These are phyloP conservation scores for Mobula hypostoma DNA, from an alignment of 2,113 vertebrate species.

Conservation along the genomic window DNA sequence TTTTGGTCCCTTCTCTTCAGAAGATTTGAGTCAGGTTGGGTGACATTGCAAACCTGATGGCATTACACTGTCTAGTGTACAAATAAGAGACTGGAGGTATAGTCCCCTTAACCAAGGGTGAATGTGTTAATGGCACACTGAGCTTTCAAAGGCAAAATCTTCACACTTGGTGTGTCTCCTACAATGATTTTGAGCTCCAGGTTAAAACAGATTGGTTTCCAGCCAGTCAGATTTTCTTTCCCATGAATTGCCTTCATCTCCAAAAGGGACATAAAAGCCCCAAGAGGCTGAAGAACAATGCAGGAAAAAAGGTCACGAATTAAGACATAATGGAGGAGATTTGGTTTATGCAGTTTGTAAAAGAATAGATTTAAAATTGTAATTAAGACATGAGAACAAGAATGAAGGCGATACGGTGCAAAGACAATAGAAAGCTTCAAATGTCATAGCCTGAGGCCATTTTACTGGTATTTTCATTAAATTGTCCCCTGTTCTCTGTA, in stretches of 20 bases:
- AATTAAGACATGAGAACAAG: not conserved
- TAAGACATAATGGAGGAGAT: not conserved
- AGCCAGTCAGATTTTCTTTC: not conserved
- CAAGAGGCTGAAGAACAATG: not conserved
- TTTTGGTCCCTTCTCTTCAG: not conserved
- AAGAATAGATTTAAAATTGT: not conserved
- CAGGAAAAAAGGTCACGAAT: not conserved
- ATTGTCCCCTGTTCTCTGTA: too few species aligned
- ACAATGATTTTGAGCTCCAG: not conserved
- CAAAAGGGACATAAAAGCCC: not conserved
- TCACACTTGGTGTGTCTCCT: not conserved
- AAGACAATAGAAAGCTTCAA: not conserved
- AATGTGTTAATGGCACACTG: not conserved
- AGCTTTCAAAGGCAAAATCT: not conserved
- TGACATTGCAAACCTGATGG: not conserved
- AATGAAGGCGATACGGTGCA: not conserved
- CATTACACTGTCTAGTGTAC: not conserved
- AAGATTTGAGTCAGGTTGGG: not conserved
- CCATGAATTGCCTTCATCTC: too few species aligned
- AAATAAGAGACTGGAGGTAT: not conserved
- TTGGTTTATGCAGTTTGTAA: not conserved
- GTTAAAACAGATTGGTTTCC: not conserved
- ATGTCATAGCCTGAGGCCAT: not conserved
- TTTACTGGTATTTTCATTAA: not conserved
- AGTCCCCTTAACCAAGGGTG: not conserved